Percentiles rank a stretch among this genome's conserved stretches.
Evolutionary conservation across 2,888 invertebrate genomes (phyloP).

Genomic region (Agriotes lineatus): DNA sequence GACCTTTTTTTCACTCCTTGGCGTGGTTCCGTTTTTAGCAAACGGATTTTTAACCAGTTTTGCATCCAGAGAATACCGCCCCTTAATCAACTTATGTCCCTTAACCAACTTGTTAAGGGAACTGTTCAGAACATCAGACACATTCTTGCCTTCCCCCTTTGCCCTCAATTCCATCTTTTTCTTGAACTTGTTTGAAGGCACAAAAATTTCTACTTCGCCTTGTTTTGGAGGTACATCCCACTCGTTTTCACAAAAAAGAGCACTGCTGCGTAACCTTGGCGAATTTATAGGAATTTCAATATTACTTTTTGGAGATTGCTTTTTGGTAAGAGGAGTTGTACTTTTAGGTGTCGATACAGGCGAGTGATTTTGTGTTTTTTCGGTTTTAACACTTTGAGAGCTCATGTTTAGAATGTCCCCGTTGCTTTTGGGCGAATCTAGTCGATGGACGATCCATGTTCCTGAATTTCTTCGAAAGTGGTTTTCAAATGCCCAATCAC

Average conservation of each 20-base stretch:
- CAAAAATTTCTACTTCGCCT: conserved; percentile 64
- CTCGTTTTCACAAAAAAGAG: conserved; percentile 54
- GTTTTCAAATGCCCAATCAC: conserved; percentile 50
- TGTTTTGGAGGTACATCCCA: conserved; percentile 65
- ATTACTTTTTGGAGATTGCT: background rate
- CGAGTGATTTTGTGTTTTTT: background rate
- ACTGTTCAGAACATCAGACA: conserved; percentile 6
- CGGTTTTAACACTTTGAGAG: background rate
- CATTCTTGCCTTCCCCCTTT: conserved; percentile 27
- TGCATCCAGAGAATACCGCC: conserved; percentile 45
- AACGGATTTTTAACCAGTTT: conserved; percentile 54
- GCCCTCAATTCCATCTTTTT: conserved; percentile 45
- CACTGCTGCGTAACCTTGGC: conserved; percentile 3
- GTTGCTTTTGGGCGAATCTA: background rate
- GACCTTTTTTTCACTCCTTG: conserved; percentile 73
- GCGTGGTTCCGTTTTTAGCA: conserved; percentile 42
- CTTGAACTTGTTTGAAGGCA: conserved; percentile 56
- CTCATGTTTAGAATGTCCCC: background rate
- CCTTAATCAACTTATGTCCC: background rate
- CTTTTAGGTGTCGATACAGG: too few relatives aligned
- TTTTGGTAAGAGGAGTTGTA: background rate
- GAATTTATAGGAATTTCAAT: background rate
- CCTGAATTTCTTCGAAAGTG: conserved; percentile 61
- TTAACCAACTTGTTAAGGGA: background rate
- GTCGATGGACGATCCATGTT: conserved; percentile 56